Evolutionary conservation across 2,113 vertebrate species (phyloP).

Genomic region (Corydoras sp.): DNA sequence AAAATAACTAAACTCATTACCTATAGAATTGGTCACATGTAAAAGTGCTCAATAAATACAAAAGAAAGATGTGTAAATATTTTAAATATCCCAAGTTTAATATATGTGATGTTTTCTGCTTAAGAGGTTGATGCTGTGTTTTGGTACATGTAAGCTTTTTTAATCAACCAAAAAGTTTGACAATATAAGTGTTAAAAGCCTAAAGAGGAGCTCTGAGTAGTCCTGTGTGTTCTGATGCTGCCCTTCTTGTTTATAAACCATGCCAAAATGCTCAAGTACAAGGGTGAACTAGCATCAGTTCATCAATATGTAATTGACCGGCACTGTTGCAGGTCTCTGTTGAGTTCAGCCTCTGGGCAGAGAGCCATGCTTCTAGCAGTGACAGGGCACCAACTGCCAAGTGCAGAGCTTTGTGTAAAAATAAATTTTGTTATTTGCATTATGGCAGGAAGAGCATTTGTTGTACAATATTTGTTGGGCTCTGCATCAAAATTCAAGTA

Average conservation of each 20-base stretch:
- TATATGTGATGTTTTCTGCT: no score
- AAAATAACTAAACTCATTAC: no score
- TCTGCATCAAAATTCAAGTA: no score
- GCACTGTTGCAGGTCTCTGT: slow-evolving; percentile 49
- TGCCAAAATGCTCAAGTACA: slow-evolving; percentile 51
- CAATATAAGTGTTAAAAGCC: slow-evolving; percentile 35
- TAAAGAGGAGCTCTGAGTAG: slow-evolving; percentile 24
- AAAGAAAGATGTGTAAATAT: no score
- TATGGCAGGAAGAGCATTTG: slow-evolving; percentile 11
- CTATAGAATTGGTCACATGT: no score
- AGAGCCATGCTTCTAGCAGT: slow-evolving; percentile 40
- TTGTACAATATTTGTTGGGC: not conserved
- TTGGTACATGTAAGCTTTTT: no score
- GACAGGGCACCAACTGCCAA: slow-evolving; percentile 31
- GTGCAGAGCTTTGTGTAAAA: slow-evolving; percentile 24
- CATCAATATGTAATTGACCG: slow-evolving; percentile 61
- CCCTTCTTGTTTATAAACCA: slow-evolving; percentile 32
- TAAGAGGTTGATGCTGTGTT: no score
- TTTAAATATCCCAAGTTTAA: no score
- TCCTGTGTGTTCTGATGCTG: slow-evolving; percentile 44
- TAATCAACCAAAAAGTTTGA: slow-evolving; percentile 9
- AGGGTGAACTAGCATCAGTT: slow-evolving; percentile 55
- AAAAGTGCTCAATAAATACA: no score
- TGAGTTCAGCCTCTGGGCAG: slow-evolving; percentile 49
- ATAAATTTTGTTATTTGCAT: slow-evolving; percentile 37